Evolutionary conservation across 37 sponge, comb jelly and placozoan species (phyloP).

Genomic region (Theonella swinhoei): DNA sequence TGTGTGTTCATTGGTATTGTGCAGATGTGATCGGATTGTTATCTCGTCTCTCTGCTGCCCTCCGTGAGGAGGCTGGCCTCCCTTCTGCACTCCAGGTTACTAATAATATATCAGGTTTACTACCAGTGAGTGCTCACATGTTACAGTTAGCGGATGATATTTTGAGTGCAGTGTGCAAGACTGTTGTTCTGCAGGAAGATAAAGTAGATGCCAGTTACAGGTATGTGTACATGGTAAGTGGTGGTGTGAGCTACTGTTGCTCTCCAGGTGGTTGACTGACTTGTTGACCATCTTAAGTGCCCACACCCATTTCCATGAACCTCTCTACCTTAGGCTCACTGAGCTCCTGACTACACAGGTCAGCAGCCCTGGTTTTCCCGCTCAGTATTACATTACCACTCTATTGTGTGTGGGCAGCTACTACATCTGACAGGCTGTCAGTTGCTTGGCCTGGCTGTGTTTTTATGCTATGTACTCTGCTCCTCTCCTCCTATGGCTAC

Average conservation of each 20-base stretch:
- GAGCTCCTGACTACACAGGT: conserved; percentile 41
- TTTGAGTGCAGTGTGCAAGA: not conserved
- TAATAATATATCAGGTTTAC: no score
- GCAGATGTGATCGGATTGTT: not conserved
- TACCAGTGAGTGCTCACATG: no score
- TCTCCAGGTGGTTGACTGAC: not conserved
- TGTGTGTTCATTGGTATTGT: no score
- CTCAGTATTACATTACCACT: not conserved
- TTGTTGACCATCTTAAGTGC: not conserved
- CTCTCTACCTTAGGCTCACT: conserved; percentile 35
- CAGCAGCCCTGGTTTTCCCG: not conserved
- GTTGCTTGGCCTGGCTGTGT: not conserved
- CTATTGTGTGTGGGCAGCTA: not conserved
- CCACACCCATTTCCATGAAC: not conserved
- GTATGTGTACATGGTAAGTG: conserved; percentile 4
- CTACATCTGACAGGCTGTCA: not conserved
- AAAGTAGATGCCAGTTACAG: not conserved
- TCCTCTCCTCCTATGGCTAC: not conserved
- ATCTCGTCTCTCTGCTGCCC: not conserved
- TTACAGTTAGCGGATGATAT: not conserved
- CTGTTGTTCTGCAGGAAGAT: not conserved
- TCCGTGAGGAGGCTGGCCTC: not conserved
- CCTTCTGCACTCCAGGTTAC: not conserved
- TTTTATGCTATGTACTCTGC: not conserved
- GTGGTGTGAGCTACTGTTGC: not conserved